Base-by-base conservation (phyloP, 2,888 invertebrate genomes). In the Blera fallax region DNA sequence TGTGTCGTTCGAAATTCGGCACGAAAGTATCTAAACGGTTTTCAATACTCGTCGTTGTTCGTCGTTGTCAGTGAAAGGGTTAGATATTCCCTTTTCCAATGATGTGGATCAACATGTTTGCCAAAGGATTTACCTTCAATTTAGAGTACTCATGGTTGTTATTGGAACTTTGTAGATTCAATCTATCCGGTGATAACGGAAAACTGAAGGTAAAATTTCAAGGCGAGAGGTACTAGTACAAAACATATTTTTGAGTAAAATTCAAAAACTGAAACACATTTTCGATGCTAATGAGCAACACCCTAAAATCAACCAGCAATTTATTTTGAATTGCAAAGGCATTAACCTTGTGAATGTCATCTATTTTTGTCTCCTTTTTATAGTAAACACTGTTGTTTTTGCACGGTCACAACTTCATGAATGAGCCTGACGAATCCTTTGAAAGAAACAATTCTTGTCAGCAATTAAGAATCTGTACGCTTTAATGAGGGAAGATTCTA, bases 31-130 rank as follows among this genome's bases (percentile, higher is more conserved):
- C 80, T 85, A 76, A 85, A 85, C 81, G 76, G 70, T 81, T 81
- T 84, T 74, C 80, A 70, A 84, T 80, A 52, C 74, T 58, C 56
- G 24, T 54, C 60, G 34, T 67, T 65, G 21, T 32, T 67, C 60
- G 6, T 27, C 14, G 37, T 29, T 14, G 16, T 29, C 16, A 67
- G 21, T 69, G 60, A 69, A 34, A 62, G 58, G 50, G 18, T 62
- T 43, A 29, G n/a, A n/a, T 14, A 40, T 14, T 24, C 29, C 10
- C 21, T 34, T 16, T 48, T 48, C 78, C 72, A 65, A 73, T 67
- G 72, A 62, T 81, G 76, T 67, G 81, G 76, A 85, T 85, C 81
- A 81, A 85, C 81, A 72, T 85, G 85, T 85, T 85, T 85, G 76
- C 65, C 29, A 76, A 67, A 65, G 76, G 85, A 76, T 81, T 85